A percentile compares a stretch with the other conserved stretches of the same genome.
phyloP scores from a whole-genome alignment of 2,113 vertebrate genomes.

The Tenrec ecaudatus region DNA sequence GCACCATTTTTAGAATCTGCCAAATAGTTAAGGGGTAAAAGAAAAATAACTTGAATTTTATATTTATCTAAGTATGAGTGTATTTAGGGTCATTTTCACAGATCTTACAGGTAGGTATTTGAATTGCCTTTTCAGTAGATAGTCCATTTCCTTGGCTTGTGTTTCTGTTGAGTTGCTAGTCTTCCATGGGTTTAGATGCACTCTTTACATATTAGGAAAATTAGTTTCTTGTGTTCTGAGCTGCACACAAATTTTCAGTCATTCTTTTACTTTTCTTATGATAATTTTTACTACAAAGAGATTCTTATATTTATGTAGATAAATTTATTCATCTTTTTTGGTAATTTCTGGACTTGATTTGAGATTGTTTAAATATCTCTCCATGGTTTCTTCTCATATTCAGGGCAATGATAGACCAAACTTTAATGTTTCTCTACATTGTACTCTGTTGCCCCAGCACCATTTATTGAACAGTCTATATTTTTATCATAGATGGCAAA shows the following conservation, averaged over 20 bases:
- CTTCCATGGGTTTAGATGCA: background rate
- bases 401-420: background rate
- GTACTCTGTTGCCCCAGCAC: background rate
- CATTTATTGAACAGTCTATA: background rate
- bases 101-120: slow-evolving; percentile 7
- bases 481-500: background rate
- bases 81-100: background rate
- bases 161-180: background rate
- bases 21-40: background rate
- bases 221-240: background rate
- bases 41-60: background rate
- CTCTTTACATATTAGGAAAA: background rate
- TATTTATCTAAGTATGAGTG: slow-evolving; percentile 4
- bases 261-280: slow-evolving; percentile 9
- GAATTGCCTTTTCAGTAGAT: background rate
- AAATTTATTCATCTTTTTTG: slow-evolving; percentile 32
- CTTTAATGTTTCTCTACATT: background rate
- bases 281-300: background rate
- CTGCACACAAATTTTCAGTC: slow-evolving; percentile 14
- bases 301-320: background rate
- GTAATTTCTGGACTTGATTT: background rate
- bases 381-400: background rate
- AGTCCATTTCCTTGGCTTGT: background rate
- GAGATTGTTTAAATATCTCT: background rate
- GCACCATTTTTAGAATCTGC: background rate